Conservation (phyloP, 2,797 vertebrate species). For the Gymnothorax javanicus region DNA sequence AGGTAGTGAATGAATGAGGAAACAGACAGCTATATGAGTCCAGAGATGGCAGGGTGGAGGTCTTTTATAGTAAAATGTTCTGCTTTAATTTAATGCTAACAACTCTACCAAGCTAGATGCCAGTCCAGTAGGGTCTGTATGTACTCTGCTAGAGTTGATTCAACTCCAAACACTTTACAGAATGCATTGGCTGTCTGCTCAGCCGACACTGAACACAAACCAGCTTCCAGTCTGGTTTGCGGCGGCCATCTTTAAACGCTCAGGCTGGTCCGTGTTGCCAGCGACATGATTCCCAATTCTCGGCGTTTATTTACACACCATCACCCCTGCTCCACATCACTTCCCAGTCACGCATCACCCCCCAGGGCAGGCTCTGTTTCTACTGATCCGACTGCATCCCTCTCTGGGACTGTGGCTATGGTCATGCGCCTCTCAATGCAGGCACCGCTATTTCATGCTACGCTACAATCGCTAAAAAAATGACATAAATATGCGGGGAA, state of each 20-base stretch:
- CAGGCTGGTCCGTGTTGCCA: slow-evolving; percentile 81
- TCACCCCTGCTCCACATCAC: slow-evolving; percentile 88
- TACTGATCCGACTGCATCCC: slow-evolving; percentile 82
- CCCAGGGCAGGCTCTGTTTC: slow-evolving; percentile 87
- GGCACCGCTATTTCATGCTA: slow-evolving; percentile 65
- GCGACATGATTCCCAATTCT: slow-evolving; percentile 85
- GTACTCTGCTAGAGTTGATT: no score
- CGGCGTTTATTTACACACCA: slow-evolving; percentile 93
- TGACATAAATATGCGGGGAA: slow-evolving; percentile 32
- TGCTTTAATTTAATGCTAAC: no score
- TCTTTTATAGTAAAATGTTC: not conserved
- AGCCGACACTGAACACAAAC: slow-evolving; percentile 22
- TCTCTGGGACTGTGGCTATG: slow-evolving; percentile 72
- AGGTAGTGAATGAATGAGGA: no score
- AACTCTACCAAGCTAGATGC: no score
- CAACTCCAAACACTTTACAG: no score
- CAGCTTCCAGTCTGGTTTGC: slow-evolving; percentile 85
- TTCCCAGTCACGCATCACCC: slow-evolving; percentile 76
- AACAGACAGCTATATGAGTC: slow-evolving; percentile 40
- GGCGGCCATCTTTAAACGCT: slow-evolving; percentile 90
- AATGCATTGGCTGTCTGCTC: not conserved
- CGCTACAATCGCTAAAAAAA: slow-evolving; percentile 69
- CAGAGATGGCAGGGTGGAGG: slow-evolving; percentile 52
- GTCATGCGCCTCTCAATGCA: slow-evolving; percentile 66
- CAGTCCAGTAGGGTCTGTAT: no score